phyloP scores from a whole-genome alignment of 2,888 invertebrate species.

The Oxycera nigricornis region DNA sequence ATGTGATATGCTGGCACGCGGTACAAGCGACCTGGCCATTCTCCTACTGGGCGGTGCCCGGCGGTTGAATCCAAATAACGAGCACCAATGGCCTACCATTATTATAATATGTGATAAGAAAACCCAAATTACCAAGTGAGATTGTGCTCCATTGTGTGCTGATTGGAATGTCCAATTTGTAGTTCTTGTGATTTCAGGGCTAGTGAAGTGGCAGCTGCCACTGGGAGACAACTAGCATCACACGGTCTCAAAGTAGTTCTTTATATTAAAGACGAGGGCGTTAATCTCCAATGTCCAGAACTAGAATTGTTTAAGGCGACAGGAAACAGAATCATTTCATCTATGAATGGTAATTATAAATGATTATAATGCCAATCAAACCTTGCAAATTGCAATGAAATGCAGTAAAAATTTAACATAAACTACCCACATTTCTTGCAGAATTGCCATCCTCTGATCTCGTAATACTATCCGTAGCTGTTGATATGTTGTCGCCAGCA shows the following conservation, averaged over 20 bases:
- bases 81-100: conserved; percentile 86
- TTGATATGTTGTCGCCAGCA: conserved; percentile 61
- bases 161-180: background rate
- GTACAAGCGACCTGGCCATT: conserved; percentile 83
- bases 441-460: conserved; percentile 62
- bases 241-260: conserved; percentile 80
- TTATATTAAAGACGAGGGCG: conserved; percentile 64
- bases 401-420: background rate
- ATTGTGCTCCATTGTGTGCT: background rate
- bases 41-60: conserved; percentile 85
- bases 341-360: conserved; percentile 59
- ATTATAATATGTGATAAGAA: conserved; percentile 74
- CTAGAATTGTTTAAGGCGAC: conserved; percentile 73
- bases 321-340: conserved; percentile 66
- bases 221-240: conserved; percentile 80
- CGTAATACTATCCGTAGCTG: conserved; percentile 60
- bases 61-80: conserved; percentile 83
- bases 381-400: conserved; percentile 2
- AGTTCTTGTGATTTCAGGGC: conserved; percentile 50
- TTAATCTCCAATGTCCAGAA: conserved; percentile 67
- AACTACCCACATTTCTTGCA: conserved; percentile 47
- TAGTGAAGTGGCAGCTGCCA: conserved; percentile 75
- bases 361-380: background rate
- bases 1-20: conserved; percentile 81
- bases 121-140: conserved; percentile 65